Conservation (phyloP, 2,888 invertebrate genomes). For the Sicus ferrugineus region DNA sequence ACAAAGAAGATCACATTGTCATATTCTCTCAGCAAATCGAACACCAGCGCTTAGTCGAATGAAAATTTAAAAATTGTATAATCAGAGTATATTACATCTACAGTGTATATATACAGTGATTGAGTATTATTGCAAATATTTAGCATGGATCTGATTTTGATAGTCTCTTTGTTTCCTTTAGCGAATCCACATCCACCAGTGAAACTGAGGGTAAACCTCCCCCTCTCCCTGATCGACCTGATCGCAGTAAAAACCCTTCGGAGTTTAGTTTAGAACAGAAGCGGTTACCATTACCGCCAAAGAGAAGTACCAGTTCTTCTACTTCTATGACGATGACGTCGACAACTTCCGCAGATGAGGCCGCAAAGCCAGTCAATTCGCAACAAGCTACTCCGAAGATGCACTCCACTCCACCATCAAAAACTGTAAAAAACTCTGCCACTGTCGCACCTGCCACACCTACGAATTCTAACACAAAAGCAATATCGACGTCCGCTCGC, state of each 20-base stretch:
- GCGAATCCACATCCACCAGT: constrained; percentile 25
- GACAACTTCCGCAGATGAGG: constrained; percentile 15
- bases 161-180: too few relatives aligned
- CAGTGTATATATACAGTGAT: too few relatives aligned
- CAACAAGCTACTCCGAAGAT: not conserved
- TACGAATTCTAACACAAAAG: constrained; percentile 28
- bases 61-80: too few relatives aligned
- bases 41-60: too few relatives aligned
- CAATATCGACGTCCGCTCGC: constrained; percentile 40
- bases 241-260: constrained; percentile 53
- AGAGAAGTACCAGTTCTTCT: constrained; percentile 46
- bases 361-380: not conserved
- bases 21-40: too few relatives aligned
- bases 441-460: constrained; percentile 27
- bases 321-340: constrained; percentile 35
- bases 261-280: constrained; percentile 47
- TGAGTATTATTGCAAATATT: too few relatives aligned
- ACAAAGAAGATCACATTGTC: too few relatives aligned
- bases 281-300: constrained; percentile 53
- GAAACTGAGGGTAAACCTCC: constrained; percentile 46
- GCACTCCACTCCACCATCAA: not conserved
- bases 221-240: constrained; percentile 56
- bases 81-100: too few relatives aligned
- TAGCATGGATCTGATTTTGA: too few relatives aligned
- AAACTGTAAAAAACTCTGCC: constrained; percentile 1